Evolutionary conservation across 2,113 vertebrate species (phyloP).

Genomic region (Ptyas mucosa): DNA sequence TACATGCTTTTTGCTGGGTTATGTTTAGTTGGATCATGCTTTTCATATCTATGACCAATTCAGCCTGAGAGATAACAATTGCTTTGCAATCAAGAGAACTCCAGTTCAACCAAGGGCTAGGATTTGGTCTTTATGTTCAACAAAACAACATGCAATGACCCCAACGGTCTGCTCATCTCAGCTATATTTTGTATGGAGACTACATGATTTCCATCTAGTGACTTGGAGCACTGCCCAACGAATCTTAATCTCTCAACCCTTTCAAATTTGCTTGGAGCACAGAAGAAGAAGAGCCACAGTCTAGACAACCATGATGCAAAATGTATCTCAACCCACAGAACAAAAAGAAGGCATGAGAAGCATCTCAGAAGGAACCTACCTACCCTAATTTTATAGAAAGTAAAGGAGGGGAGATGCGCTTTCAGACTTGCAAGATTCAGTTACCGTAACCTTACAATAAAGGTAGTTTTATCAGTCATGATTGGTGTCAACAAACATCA

Average conservation of each 20-base stretch:
- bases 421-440: not conserved
- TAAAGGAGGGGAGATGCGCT: not conserved
- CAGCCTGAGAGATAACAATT: not conserved
- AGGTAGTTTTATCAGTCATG: not conserved
- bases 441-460: not conserved
- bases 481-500: not conserved
- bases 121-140: not conserved
- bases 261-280: not conserved
- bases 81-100: not conserved
- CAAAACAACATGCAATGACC: not conserved
- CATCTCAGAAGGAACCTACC: not conserved
- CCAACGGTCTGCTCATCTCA: not conserved
- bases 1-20: not conserved
- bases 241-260: not conserved
- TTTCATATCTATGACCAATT: conserved; percentile 1
- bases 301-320: not conserved
- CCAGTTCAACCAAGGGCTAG: not conserved
- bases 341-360: not conserved
- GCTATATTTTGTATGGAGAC: not conserved
- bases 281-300: not conserved
- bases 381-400: not conserved
- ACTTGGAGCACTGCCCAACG: not conserved
- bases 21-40: not conserved
- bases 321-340: not conserved
- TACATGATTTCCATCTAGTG: not conserved